These are phyloP conservation scores for Copidosoma aretas DNA, from an alignment of 2,888 invertebrate genomes.

Conservation along the genomic window DNA sequence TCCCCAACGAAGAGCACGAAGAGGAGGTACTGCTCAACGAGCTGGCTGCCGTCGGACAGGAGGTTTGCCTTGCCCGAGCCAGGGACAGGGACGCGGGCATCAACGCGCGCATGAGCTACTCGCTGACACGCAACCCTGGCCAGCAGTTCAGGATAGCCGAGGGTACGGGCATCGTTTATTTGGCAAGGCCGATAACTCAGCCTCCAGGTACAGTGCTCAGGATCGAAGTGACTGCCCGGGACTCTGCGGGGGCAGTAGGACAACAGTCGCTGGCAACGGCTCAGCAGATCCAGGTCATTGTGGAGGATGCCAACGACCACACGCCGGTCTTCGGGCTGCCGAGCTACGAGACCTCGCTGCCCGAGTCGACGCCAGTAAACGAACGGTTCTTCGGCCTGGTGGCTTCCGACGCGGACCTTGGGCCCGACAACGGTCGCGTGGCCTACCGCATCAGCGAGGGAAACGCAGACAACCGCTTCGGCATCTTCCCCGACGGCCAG, in stretches of 20 bases:
- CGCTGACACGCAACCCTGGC: constrained; percentile 79
- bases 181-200: constrained; percentile 79
- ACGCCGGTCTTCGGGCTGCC: constrained; percentile 92
- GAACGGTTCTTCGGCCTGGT: constrained; percentile 87
- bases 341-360: constrained; percentile 89
- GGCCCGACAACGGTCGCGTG: constrained; percentile 75
- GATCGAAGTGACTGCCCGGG: constrained; percentile 78
- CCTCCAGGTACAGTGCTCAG: constrained; percentile 76
- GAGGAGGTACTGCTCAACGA: constrained; percentile 83
- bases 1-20: constrained; percentile 72
- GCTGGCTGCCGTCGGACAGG: constrained; percentile 92
- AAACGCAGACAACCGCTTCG: constrained; percentile 85
- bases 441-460: constrained; percentile 86
- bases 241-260: too few species aligned
- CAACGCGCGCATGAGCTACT: constrained; percentile 86
- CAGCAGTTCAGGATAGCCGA: constrained; percentile 84
- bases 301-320: constrained; percentile 93
- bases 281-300: constrained; percentile 74
- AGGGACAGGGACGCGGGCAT: constrained; percentile 86
- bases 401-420: constrained; percentile 88
- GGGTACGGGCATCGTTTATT: constrained; percentile 86
- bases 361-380: constrained; percentile 91
- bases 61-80: constrained; percentile 87
- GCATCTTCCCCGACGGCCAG: constrained; percentile 93
- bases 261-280: constrained; percentile 74